phyloP scores from a whole-genome alignment of 2,797 vertebrate species.

The Prionace glauca region DNA sequence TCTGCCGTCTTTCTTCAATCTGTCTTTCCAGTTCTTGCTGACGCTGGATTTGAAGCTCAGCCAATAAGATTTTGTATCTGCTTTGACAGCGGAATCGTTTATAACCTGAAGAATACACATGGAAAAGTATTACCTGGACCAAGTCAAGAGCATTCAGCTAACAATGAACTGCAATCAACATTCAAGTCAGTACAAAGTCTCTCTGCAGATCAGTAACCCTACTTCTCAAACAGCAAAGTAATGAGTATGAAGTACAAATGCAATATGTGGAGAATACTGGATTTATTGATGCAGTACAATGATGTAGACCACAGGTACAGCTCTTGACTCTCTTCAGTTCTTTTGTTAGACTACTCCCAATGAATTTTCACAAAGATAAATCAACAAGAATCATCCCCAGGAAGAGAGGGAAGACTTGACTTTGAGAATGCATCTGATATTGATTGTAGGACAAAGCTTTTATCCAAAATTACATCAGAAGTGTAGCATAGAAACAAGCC shows the following conservation, averaged over 20 bases:
- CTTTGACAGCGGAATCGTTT: slow-evolving; percentile 52
- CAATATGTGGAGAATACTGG: not conserved
- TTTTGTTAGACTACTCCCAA: not conserved
- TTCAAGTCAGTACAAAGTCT: not conserved
- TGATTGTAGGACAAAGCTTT: not conserved
- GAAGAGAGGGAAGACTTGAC: not conserved
- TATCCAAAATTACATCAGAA: not conserved
- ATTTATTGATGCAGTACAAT: not conserved
- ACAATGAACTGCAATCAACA: too few relatives aligned
- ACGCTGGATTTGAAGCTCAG: slow-evolving; percentile 47
- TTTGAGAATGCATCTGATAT: not conserved
- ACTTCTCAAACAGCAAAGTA: not conserved
- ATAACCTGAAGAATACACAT: slow-evolving; percentile 50
- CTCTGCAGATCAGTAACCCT: not conserved
- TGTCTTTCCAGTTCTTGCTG: slow-evolving; percentile 44
- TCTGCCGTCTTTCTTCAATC: slow-evolving; percentile 3
- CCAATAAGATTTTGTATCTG: slow-evolving; percentile 49
- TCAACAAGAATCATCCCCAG: not conserved
- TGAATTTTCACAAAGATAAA: not conserved
- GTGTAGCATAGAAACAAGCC: not conserved
- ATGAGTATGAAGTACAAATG: not conserved
- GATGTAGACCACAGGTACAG: not conserved
- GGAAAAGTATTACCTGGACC: not conserved
- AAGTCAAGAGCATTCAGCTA: not conserved
- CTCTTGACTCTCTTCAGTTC: not conserved